Conservation (phyloP, 1,140 invertebrate species). For the Sitobion miscanthi region DNA sequence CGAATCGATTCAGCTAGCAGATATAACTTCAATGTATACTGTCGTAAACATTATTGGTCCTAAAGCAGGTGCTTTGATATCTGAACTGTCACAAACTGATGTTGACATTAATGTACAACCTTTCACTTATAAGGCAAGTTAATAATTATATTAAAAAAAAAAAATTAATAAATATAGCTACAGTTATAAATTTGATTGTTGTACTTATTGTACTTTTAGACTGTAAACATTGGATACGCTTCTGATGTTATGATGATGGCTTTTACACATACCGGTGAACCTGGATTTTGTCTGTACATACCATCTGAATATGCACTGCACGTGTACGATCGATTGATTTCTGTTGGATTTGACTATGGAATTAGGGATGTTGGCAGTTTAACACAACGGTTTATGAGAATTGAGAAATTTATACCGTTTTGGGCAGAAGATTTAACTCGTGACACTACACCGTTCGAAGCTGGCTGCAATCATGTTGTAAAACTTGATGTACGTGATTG, state of each 20-base stretch:
- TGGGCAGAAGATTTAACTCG: conserved; percentile 76
- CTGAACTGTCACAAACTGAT: conserved; percentile 72
- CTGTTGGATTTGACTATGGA: conserved; percentile 71
- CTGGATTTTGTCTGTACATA: conserved; percentile 83
- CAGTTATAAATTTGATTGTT: background rate
- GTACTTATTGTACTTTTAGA: conserved; percentile 62
- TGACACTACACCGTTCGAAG: conserved; percentile 79
- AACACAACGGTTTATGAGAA: conserved; percentile 76
- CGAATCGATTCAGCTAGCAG: conserved; percentile 82
- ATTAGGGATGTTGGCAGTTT: conserved; percentile 77
- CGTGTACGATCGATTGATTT: conserved; percentile 77
- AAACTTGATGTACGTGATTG: conserved; percentile 68
- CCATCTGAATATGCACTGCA: conserved; percentile 81
- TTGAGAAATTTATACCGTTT: conserved; percentile 70
- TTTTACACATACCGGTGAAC: conserved; percentile 82
- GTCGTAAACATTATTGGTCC: conserved; percentile 86
- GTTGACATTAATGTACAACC: conserved; percentile 73
- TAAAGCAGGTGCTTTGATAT: conserved; percentile 74
- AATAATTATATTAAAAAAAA: background rate
- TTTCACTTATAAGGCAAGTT: conserved; percentile 74
- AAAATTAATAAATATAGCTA: background rate
- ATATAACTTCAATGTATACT: conserved; percentile 92
- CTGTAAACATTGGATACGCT: conserved; percentile 77
- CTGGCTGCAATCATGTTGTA: conserved; percentile 75
- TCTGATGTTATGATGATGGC: conserved; percentile 80